Conservation (phyloP, 1,140 invertebrate species). For the Bombus consobrinus region DNA sequence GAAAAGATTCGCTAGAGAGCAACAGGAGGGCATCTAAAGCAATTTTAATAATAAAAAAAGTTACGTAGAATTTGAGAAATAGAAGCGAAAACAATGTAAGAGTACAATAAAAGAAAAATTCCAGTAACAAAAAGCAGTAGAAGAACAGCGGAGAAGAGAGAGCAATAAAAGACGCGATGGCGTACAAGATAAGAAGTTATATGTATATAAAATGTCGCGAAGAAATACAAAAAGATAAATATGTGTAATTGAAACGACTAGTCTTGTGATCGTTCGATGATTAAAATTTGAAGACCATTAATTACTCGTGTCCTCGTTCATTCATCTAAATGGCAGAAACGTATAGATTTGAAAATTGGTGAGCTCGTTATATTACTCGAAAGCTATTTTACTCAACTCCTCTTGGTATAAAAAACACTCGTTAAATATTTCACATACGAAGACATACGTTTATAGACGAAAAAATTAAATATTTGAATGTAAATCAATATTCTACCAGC, state of each 20-base stretch:
- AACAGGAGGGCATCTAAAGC: neutral
- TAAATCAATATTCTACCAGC: neutral
- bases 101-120: neutral
- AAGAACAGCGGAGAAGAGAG: neutral
- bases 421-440: neutral
- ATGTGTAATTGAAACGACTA: neutral
- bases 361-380: neutral
- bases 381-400: neutral
- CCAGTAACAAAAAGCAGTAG: neutral
- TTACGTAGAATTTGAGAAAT: neutral
- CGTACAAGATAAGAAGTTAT: neutral
- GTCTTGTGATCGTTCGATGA: neutral
- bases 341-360: neutral
- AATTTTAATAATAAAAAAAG: neutral
- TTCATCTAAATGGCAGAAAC: neutral
- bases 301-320: neutral
- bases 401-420: neutral
- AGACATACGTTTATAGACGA: too few species aligned
- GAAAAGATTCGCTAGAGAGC: neutral
- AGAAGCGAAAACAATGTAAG: neutral
- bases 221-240: neutral
- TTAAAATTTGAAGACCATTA: neutral
- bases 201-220: neutral
- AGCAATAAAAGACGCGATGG: neutral
- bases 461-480: neutral